phyloP scores from a whole-genome alignment of 2,113 vertebrate species.

The Sciurus niger region DNA sequence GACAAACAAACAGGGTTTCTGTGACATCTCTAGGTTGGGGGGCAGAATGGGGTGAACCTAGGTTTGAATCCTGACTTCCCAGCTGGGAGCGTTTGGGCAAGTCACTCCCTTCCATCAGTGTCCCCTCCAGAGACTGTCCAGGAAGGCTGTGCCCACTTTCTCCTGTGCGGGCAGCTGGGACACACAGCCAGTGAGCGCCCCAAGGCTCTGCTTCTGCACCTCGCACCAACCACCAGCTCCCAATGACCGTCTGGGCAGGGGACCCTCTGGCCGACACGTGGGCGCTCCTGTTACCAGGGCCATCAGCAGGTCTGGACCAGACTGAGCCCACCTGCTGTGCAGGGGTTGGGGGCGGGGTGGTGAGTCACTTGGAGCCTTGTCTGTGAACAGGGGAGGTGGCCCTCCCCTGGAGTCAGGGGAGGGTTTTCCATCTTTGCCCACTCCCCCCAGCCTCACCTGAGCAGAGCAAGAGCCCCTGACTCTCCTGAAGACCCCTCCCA shows the following conservation, averaged over 20 bases:
- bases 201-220: background rate
- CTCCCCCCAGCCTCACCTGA: background rate
- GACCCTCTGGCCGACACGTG: background rate
- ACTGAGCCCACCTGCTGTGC: background rate
- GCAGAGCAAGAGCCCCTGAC: background rate
- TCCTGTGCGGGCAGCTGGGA: background rate
- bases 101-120: background rate
- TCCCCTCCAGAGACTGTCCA: background rate
- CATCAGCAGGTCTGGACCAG: background rate
- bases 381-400: background rate
- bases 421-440: too few relatives aligned
- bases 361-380: rapidly evolving
- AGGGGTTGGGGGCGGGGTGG: too few relatives aligned
- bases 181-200: rapidly evolving
- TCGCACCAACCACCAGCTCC: rapidly evolving
- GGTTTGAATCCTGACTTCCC: background rate
- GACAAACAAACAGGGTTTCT: background rate
- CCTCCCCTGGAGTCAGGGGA: background rate
- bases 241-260: background rate
- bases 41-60: background rate
- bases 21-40: background rate
- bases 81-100: background rate
- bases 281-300: rapidly evolving
- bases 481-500: background rate
- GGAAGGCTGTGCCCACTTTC: background rate